Conservation (phyloP, 2,888 invertebrate genomes). For the Ellobium chinense region DNA sequence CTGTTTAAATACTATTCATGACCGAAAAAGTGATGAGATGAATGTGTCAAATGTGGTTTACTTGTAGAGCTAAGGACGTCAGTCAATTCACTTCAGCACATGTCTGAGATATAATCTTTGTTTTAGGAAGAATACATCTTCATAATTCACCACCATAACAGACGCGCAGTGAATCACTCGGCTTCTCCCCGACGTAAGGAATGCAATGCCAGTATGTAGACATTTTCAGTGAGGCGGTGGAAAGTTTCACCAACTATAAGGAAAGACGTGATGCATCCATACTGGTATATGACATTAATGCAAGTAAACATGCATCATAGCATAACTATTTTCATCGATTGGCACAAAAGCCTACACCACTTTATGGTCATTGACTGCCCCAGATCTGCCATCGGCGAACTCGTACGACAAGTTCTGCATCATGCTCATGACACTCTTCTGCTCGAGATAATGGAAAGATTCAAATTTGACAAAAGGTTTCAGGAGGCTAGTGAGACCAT, state of each 20-base stretch:
- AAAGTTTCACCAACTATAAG: conserved; percentile 6
- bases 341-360: neutral
- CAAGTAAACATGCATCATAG: neutral
- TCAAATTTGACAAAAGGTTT: neutral
- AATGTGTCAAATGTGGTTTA: no score
- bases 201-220: neutral
- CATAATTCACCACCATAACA: no score
- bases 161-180: no score
- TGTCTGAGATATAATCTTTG: no score
- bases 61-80: no score
- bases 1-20: no score
- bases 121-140: no score
- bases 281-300: neutral
- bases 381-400: neutral
- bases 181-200: neutral
- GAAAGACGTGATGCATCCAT: neutral
- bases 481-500: neutral
- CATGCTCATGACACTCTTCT: neutral
- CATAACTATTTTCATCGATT: neutral
- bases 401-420: neutral
- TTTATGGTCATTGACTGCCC: neutral
- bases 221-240: neutral
- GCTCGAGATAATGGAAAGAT: conserved; percentile 2
- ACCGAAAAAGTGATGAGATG: no score
- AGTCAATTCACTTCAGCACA: no score